Percentiles rank a stretch among this genome's conserved stretches.
phyloP scores from a whole-genome alignment of 1,140 invertebrate genomes.

The Neodiprion virginianus region DNA sequence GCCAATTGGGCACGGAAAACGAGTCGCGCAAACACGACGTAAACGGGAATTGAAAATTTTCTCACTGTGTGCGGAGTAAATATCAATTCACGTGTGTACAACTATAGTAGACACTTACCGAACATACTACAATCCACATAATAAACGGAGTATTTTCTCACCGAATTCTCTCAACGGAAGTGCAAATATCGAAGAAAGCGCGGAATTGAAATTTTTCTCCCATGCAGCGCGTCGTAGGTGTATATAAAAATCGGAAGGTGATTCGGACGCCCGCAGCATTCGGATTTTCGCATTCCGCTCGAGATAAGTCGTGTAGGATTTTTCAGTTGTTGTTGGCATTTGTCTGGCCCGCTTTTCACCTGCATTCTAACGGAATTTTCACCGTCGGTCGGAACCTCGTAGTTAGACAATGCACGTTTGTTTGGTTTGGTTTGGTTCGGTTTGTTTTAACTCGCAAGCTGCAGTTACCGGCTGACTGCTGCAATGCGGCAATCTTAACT shows the following conservation, averaged over 20 bases:
- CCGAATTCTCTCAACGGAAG: neutral
- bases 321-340: neutral
- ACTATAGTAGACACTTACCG: too few species aligned
- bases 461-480: neutral
- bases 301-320: neutral
- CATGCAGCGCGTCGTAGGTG: neutral
- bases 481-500: constrained; percentile 5
- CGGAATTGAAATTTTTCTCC: neutral
- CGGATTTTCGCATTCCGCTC: neutral
- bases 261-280: neutral
- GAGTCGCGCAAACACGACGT: neutral
- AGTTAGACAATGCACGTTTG: neutral
- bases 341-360: neutral
- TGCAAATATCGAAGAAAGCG: neutral
- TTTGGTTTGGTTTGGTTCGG: neutral
- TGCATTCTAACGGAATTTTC: neutral
- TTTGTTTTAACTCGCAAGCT: neutral
- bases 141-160: neutral
- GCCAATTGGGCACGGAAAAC: neutral
- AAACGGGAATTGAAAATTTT: neutral
- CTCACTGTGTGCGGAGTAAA: neutral
- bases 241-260: neutral
- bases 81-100: neutral
- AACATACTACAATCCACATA: neutral
- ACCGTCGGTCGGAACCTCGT: neutral